These are phyloP conservation scores for Potorous gilbertii DNA, from an alignment of 2,797 vertebrate species.

Conservation along the genomic window DNA sequence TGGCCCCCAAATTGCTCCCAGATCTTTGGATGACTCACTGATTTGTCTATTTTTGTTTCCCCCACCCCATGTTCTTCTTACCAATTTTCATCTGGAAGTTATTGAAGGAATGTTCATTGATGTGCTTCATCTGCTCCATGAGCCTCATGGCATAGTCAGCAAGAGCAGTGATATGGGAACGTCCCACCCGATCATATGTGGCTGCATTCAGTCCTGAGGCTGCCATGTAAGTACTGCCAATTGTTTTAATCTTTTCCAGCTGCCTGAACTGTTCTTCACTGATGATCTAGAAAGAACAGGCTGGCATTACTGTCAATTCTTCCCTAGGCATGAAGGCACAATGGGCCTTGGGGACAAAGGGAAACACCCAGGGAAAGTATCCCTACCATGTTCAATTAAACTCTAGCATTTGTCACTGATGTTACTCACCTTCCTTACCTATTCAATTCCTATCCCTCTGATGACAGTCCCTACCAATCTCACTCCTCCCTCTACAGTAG, in stretches of 20 bases:
- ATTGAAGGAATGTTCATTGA: constrained; percentile 98
- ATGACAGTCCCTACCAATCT: neutral
- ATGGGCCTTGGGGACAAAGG: neutral
- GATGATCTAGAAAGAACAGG: constrained; percentile 89
- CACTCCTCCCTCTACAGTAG: neutral
- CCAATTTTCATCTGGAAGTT: constrained; percentile 99
- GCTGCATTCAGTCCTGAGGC: constrained; percentile 95
- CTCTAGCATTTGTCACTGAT: neutral
- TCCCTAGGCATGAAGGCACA: neutral
- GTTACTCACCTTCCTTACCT: neutral
- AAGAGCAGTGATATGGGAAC: constrained; percentile 92
- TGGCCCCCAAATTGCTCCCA: neutral
- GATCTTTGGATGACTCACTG: neutral
- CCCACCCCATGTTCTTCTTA: constrained; percentile 74
- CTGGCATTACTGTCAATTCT: neutral
- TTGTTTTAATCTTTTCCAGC: constrained; percentile 98
- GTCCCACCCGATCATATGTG: constrained; percentile 95
- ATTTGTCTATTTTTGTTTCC: neutral
- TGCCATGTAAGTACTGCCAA: constrained; percentile 97
- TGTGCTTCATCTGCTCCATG: constrained; percentile 98
- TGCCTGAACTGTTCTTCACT: constrained; percentile 94
- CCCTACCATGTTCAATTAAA: neutral
- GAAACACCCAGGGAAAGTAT: neutral
- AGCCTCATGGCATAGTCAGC: constrained; percentile 97
- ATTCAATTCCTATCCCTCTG: neutral